Base-by-base conservation (phyloP, 2,888 invertebrate genomes). In the Eubasilissa splendida region DNA sequence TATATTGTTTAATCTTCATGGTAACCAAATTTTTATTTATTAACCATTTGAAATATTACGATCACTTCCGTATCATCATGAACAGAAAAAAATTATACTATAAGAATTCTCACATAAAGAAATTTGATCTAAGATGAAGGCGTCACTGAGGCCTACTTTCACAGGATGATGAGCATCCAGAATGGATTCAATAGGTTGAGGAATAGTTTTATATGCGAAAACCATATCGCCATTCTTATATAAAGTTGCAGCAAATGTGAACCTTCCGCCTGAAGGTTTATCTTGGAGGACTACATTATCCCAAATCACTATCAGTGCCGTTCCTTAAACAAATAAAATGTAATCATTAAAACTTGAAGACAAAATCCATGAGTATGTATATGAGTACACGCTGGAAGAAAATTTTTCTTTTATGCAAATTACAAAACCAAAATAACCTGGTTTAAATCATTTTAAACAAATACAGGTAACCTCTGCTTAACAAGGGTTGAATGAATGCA, bases 131-230 rank as follows among this genome's bases (percentile, higher is more conserved):
- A 96, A 95, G 84, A 98, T 96, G 87, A 98, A 99, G 0, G 99
- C 99, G 89, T 99, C 99, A 70, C 98, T 98, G 68, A 99, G 92
- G 66, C 99, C 99, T 77, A 99, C 95, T 91, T 99, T 99, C 58
- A 99, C 98, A 0, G 99, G 99, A 90, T 99, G 99, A 79, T 94
- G 92, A n/a, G 54, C 58, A 86, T 97, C 96, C 85, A 94, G 93
- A 84, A 99, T 97, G 4, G 92, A 88, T 82, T 93, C 92, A 8
- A 99, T 93, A 12, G 92, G 88, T 1, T 96, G 89, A 0, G 99
- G 98, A 56, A 99, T 92, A 84, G 92, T 90, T 86, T 96, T 95
- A 88, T 99, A 99, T 0, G 95, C 96, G 88, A 99, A 99, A 59
- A 95, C 92, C 83, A 99, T 98, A 86, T 97, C 95, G 0, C 99